Percentiles rank a stretch among this genome's conserved stretches.
Evolutionary conservation across 2,113 vertebrate species (phyloP).

Genomic region (Eupsittula cactorum): DNA sequence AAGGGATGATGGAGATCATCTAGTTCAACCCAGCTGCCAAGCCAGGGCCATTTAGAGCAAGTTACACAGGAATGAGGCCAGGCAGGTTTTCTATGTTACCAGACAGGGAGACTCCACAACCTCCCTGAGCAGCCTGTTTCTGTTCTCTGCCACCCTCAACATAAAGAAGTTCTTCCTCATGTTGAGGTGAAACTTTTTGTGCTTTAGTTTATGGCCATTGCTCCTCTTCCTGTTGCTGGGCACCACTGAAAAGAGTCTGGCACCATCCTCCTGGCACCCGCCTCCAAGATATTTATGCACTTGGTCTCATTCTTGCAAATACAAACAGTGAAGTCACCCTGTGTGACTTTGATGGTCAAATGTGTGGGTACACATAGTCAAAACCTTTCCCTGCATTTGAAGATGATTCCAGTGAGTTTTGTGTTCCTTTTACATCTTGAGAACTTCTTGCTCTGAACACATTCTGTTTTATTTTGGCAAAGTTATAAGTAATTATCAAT

Average conservation of each 20-base stretch:
- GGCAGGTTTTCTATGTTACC: not conserved
- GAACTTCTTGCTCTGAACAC: not conserved
- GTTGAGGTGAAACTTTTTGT: not conserved
- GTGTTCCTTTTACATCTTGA: not conserved
- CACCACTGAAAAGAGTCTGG: not conserved
- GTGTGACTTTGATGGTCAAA: not conserved
- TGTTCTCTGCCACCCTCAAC: not conserved
- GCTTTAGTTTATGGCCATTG: not conserved
- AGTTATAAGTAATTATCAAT: not conserved
- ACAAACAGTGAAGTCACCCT: not conserved
- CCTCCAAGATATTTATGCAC: not conserved
- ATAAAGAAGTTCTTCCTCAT: not conserved
- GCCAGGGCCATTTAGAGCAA: not conserved
- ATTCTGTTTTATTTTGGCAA: not conserved
- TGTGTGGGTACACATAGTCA: not conserved
- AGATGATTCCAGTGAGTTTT: not conserved
- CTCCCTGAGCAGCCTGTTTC: not conserved
- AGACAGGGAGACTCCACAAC: not conserved
- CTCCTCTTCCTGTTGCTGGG: not conserved
- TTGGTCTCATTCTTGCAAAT: not conserved
- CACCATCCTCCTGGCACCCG: not conserved
- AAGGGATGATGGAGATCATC: not conserved
- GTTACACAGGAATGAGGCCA: not conserved
- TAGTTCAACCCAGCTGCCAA: not conserved
- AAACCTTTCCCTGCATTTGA: not conserved